phyloP scores from a whole-genome alignment of 1,140 invertebrate species.

The Drosophila yakuba region DNA sequence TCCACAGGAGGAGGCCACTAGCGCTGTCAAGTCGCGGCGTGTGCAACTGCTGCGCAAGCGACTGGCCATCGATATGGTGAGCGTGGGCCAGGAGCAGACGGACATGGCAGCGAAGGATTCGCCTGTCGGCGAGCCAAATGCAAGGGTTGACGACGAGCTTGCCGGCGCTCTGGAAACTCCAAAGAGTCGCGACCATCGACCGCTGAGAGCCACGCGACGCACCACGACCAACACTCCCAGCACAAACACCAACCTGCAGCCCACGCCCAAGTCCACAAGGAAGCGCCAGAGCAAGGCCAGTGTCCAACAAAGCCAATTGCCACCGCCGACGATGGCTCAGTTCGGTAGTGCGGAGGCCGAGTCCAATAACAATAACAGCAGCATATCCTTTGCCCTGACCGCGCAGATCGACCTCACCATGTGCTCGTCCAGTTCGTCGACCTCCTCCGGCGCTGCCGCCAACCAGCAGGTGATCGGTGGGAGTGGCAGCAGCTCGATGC shows the following conservation, averaged over 20 bases:
- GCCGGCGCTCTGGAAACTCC: conserved; percentile 9
- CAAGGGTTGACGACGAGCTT: conserved; percentile 5
- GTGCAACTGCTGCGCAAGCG: conserved; percentile 78
- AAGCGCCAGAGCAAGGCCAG: conserved; percentile 66
- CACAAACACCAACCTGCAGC: conserved; percentile 5
- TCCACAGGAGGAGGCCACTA: conserved; percentile 24
- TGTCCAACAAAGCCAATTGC: conserved; percentile 3
- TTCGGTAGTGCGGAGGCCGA: conserved; percentile 34
- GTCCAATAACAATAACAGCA: conserved; percentile 30
- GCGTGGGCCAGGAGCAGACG: conserved; percentile 43
- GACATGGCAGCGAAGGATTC: not conserved
- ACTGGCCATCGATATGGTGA: conserved; percentile 79
- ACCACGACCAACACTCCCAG: conserved; percentile 27
- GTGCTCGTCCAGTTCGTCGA: conserved; percentile 78
- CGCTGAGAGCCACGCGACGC: conserved; percentile 57
- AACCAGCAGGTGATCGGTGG: conserved; percentile 45
- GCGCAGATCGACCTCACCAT: conserved; percentile 78
- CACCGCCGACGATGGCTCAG: conserved; percentile 11
- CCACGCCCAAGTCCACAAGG: conserved; percentile 52
- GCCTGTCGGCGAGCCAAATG: conserved; percentile 1
- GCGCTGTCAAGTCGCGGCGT: conserved; percentile 62
- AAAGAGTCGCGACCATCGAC: conserved; percentile 50
- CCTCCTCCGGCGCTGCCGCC: conserved; percentile 39
- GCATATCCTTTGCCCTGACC: conserved; percentile 53
- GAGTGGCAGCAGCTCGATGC: conserved; percentile 52